A percentile compares a stretch with the other conserved stretches of the same genome.
Conservation (phyloP, 2,888 invertebrate species). For the Microctonus brassicae region DNA sequence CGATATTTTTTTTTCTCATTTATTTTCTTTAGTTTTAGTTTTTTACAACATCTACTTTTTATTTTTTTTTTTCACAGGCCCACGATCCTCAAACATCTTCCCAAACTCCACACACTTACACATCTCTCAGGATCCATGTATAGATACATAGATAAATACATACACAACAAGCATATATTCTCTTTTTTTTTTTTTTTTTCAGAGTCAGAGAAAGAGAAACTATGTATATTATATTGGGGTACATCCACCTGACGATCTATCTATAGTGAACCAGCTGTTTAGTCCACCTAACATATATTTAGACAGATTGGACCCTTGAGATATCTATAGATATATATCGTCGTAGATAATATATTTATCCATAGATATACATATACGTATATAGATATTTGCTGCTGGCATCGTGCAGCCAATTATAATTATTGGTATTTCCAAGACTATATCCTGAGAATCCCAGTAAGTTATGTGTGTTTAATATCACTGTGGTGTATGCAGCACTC, state of each 20-base stretch:
- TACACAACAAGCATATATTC: slow-evolving; percentile 2
- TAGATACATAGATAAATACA: background rate
- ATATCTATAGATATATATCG: slow-evolving; percentile 27
- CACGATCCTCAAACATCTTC: background rate
- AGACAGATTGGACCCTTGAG: slow-evolving; percentile 45
- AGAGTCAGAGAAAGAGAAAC: background rate
- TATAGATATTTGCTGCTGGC: background rate
- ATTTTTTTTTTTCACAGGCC: background rate
- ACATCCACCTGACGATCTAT: slow-evolving; percentile 36
- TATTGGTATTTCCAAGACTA: slow-evolving; percentile 1
- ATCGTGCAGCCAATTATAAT: slow-evolving; percentile 20
- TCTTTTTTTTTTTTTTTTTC: background rate
- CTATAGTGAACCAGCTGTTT: slow-evolving; percentile 41
- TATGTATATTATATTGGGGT: slow-evolving; percentile 10
- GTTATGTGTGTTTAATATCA: background rate
- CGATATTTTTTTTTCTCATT: no score
- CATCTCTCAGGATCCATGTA: background rate
- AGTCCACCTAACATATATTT: slow-evolving; percentile 42
- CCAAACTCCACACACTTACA: background rate
- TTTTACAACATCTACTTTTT: background rate
- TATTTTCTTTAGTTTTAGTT: background rate
- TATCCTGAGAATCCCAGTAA: background rate
- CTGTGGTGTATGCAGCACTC: background rate
- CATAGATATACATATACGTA: no score
- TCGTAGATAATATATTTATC: slow-evolving; percentile 30